Conservation (phyloP, 2,113 vertebrate species). For the Camelus bactrianus region DNA sequence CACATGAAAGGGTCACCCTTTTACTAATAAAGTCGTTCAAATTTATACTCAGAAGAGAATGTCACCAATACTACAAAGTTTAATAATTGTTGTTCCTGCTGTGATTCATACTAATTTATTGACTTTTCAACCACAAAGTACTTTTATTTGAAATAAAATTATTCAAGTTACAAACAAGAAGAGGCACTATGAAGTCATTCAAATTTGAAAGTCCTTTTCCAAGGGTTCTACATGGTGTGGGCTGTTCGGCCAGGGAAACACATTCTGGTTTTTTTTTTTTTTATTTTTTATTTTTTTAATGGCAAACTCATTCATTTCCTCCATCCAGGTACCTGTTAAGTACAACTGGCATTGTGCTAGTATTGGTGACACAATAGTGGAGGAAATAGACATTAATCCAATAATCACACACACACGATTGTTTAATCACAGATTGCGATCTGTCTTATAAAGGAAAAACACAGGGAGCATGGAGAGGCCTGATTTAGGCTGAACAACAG, state of each 20-base stretch:
- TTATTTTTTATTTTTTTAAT: neutral
- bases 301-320: conserved; percentile 21
- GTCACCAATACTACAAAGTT: neutral
- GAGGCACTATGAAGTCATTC: neutral
- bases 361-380: neutral
- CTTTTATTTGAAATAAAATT: conserved; percentile 55
- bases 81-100: conserved; percentile 19
- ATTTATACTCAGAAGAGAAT: conserved; percentile 37
- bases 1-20: conserved; percentile 44
- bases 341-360: neutral
- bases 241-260: neutral
- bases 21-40: conserved; percentile 28
- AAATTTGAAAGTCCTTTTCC: neutral
- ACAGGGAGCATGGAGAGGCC: neutral
- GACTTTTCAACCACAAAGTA: conserved; percentile 1
- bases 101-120: conserved; percentile 6
- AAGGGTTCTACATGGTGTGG: neutral
- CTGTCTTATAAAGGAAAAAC: neutral
- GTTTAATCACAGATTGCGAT: neutral
- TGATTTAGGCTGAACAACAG: neutral
- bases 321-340: neutral
- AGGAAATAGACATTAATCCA: neutral
- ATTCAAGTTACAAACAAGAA: neutral
- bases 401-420: neutral
- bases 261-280: neutral